Evolutionary conservation across 1,140 invertebrate species (phyloP), one percentile per base, ranked within the genome.

Genomic region (Helicorthomorpha holstii): DNA sequence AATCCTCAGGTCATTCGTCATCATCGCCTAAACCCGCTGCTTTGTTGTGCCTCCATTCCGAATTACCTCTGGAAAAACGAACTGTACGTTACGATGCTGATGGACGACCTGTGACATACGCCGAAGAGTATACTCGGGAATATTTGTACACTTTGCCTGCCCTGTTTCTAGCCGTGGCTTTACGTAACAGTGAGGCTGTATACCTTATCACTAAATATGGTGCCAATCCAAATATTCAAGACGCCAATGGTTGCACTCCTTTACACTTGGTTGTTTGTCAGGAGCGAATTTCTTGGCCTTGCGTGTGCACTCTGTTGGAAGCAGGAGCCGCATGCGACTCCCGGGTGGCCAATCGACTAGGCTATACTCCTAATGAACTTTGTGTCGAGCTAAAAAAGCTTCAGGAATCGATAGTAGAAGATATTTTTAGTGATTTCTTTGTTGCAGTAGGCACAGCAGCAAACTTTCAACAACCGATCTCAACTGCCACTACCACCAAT

Each of bases 171-270:
- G 74, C 74, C 1, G 71, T 75, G 0, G 70, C 69, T 12, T 60
- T 69, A 10, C 70, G 70, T 4, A 70, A 73, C 52, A 61, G 71
- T 3, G 67, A 66, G 16, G 66, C 73, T 12, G 66, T 74, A 1
- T 66, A 69, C n/a, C 59, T 76, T 1, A 65, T 78, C 4, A 66
- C 77, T 16, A 70, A 73, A 52, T 72, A 71, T 55, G 75, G 75
- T 10, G 76, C 75, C 0, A 57, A 63, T 19, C 65, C 72, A 16
- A 71, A 70, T 50, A 60, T 68, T 34, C 53, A 56, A 25, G 75
- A 78, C 55, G 55, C 56, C 3, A 59, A 71, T 29, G 75, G 75
- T 16, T 73, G 73, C 58, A 75, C 75, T 2, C 73, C 75, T 0
- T 65, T 77, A 1, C 75, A 77, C 59, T 57, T 77, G 27, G 71